phyloP scores from a whole-genome alignment of 2,888 invertebrate species.

The Synanthedon myopaeformis region DNA sequence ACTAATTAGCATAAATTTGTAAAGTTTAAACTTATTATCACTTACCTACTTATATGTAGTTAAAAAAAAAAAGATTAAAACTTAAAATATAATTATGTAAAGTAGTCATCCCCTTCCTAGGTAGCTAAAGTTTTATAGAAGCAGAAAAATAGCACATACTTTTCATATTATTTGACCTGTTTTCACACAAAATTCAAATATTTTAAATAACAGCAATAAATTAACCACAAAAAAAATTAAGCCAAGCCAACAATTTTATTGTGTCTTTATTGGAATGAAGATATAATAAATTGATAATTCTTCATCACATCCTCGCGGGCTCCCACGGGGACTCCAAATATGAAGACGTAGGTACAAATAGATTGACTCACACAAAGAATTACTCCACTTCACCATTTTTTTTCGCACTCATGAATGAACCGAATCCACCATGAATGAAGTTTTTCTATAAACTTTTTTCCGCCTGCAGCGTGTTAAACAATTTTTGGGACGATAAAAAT shows the following conservation, averaged over 20 bases:
- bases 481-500: slow-evolving; percentile 50
- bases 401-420: slow-evolving; percentile 34
- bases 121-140: not conserved
- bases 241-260: slow-evolving; percentile 7
- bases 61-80: too few relatives aligned
- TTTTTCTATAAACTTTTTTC: slow-evolving; percentile 23
- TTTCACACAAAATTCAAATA: not conserved
- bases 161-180: too few relatives aligned
- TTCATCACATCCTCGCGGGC: slow-evolving; percentile 30
- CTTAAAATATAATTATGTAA: too few relatives aligned
- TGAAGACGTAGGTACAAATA: slow-evolving; percentile 42
- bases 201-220: not conserved
- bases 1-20: too few relatives aligned
- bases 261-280: slow-evolving; percentile 7
- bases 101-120: too few relatives aligned
- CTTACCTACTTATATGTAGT: too few relatives aligned
- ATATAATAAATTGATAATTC: slow-evolving; percentile 12
- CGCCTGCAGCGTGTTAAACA: slow-evolving; percentile 38
- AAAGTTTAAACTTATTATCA: too few relatives aligned
- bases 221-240: slow-evolving; percentile 1
- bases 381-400: slow-evolving; percentile 25
- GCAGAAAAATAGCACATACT: not conserved
- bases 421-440: slow-evolving; percentile 27
- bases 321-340: slow-evolving; percentile 53
- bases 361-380: slow-evolving; percentile 37